Conservation (phyloP, 2,113 vertebrate genomes). For the Cephalopholis sonnerati region DNA sequence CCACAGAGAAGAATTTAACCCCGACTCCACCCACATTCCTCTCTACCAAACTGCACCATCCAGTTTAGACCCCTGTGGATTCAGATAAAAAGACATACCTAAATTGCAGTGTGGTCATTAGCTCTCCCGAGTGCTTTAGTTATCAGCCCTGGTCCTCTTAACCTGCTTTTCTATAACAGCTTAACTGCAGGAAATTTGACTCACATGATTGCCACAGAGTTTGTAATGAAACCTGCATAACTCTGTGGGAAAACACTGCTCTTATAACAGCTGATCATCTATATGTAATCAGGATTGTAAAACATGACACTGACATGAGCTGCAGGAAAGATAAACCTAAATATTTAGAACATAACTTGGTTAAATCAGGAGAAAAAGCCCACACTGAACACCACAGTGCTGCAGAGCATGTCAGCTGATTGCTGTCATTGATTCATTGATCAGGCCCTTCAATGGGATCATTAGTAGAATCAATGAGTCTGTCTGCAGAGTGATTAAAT, state of each 20-base stretch:
- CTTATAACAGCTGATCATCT: neutral
- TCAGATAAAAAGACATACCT: neutral
- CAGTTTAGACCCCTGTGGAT: neutral
- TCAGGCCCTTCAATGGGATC: neutral
- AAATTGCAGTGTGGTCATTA: neutral
- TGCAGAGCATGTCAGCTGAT: neutral
- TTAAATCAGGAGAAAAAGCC: neutral
- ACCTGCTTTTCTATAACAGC: neutral
- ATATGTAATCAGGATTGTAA: neutral
- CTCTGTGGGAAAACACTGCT: neutral
- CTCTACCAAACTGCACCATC: conserved; percentile 14
- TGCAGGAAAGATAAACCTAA: too few relatives aligned
- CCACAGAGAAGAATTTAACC: conserved; percentile 19
- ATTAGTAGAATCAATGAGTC: neutral
- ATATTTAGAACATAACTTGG: too few relatives aligned
- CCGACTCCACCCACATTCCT: conserved; percentile 44
- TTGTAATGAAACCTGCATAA: neutral
- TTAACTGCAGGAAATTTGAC: neutral
- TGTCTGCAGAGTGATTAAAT: conserved; percentile 6
- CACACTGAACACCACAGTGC: neutral
- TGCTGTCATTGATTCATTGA: neutral
- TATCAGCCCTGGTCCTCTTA: neutral
- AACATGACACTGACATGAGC: too few relatives aligned
- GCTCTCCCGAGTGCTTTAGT: neutral
- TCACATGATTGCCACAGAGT: neutral